phyloP scores from a whole-genome alignment of 2,113 vertebrate genomes.

The Atrichornis clamosus region DNA sequence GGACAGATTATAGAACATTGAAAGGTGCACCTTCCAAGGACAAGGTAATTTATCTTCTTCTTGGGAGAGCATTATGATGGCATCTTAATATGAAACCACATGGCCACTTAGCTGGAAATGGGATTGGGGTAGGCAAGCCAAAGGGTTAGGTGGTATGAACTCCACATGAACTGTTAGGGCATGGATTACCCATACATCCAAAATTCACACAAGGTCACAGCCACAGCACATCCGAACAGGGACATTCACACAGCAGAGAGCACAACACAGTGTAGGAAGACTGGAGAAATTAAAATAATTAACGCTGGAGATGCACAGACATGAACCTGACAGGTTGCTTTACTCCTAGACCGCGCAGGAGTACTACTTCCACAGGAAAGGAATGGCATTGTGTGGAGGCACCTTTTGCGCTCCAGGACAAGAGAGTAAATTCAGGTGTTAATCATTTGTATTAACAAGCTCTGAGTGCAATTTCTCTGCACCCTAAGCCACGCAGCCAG shows the following conservation, averaged over 20 bases:
- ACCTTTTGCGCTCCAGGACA: slow-evolving; percentile 15
- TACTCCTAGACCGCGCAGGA: background rate
- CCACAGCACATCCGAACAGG: background rate
- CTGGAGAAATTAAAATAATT: background rate
- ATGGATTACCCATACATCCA: background rate
- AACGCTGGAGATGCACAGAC: background rate
- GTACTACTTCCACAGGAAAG: background rate
- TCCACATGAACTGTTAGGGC: background rate
- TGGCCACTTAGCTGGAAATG: fast-evolving
- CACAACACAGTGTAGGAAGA: background rate
- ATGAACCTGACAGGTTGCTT: background rate
- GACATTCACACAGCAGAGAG: background rate
- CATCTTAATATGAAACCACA: background rate
- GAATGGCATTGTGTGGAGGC: background rate
- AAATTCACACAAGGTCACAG: background rate
- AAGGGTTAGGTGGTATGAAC: background rate
- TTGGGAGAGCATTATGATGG: background rate
- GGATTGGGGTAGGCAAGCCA: fast-evolving
- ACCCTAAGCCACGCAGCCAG: background rate
- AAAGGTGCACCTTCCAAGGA: background rate
- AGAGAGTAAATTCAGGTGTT: slow-evolving; percentile 23
- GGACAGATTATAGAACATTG: background rate
- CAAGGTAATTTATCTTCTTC: background rate
- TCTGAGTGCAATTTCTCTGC: background rate
- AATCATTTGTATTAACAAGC: slow-evolving; percentile 38